Conservation (phyloP, 2,113 vertebrate species). For the Acinonyx jubatus region DNA sequence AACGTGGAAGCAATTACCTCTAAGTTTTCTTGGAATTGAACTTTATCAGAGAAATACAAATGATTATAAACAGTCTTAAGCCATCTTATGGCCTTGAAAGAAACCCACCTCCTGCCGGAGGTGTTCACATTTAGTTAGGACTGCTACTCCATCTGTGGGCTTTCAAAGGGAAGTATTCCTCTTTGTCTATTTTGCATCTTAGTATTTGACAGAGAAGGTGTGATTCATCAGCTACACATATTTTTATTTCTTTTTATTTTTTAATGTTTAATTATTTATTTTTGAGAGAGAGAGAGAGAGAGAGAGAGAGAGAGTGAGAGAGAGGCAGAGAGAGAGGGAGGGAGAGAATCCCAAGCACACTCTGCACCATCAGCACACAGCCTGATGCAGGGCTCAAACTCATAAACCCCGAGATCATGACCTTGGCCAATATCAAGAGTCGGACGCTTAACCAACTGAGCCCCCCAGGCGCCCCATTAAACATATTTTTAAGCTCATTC, state of each 20-base stretch:
- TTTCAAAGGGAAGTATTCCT: background rate
- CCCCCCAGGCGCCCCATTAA: too few species aligned
- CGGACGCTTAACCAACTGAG: too few species aligned
- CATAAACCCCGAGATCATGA: too few species aligned
- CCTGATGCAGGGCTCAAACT: too few species aligned
- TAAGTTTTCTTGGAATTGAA: constrained; percentile 44
- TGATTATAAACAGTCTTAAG: background rate
- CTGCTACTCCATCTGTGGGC: background rate
- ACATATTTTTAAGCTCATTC: background rate
- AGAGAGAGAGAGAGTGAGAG: too few species aligned
- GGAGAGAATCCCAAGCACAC: too few species aligned
- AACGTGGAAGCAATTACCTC: constrained; percentile 58
- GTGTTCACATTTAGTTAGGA: background rate
- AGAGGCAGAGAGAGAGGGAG: too few species aligned
- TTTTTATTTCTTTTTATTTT: background rate
- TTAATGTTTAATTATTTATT: too few species aligned
- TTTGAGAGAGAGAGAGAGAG: too few species aligned
- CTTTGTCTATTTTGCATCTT: background rate
- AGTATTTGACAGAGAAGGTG: background rate
- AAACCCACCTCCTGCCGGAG: background rate
- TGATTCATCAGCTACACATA: background rate
- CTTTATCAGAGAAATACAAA: constrained; percentile 58
- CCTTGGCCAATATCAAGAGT: too few species aligned
- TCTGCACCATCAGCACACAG: too few species aligned
- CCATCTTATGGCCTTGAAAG: background rate